Conservation (phyloP, 92 coral and sea anemone species). For the Zoanthus solanderi region DNA sequence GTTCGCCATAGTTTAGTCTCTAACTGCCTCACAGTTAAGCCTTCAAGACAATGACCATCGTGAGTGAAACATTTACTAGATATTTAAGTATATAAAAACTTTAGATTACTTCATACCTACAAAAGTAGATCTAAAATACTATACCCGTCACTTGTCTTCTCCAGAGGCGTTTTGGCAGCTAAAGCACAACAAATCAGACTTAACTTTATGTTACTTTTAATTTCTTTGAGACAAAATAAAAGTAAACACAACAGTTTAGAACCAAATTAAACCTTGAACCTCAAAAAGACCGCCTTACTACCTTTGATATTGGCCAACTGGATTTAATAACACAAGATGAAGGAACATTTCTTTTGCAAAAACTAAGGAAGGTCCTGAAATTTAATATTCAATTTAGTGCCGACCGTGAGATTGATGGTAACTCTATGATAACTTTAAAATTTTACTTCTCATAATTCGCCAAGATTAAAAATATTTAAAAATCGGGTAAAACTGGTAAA, state of each 20-base stretch:
- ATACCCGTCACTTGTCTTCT: not conserved
- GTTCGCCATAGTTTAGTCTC: conserved; percentile 3
- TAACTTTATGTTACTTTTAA: not conserved
- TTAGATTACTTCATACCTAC: not conserved
- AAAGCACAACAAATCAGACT: not conserved
- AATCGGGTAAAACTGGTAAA: no score
- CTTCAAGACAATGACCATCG: not conserved
- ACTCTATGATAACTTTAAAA: no score
- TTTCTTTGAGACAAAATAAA: conserved; percentile 4
- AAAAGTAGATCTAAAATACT: not conserved
- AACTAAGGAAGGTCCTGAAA: not conserved
- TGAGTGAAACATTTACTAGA: not conserved
- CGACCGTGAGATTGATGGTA: no score
- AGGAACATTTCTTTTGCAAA: not conserved
- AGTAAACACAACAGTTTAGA: conserved; percentile 8
- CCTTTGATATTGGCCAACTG: not conserved
- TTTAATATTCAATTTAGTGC: no score
- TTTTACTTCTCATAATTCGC: no score
- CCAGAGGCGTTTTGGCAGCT: not conserved
- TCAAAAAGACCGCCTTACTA: conserved; percentile 25
- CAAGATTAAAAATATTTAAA: no score
- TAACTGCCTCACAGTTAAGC: no score
- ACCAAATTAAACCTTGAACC: not conserved
- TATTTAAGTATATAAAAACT: not conserved
- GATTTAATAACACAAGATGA: not conserved